phyloP scores from a whole-genome alignment of 2,113 vertebrate genomes.

The Plecturocebus donacophilus region DNA sequence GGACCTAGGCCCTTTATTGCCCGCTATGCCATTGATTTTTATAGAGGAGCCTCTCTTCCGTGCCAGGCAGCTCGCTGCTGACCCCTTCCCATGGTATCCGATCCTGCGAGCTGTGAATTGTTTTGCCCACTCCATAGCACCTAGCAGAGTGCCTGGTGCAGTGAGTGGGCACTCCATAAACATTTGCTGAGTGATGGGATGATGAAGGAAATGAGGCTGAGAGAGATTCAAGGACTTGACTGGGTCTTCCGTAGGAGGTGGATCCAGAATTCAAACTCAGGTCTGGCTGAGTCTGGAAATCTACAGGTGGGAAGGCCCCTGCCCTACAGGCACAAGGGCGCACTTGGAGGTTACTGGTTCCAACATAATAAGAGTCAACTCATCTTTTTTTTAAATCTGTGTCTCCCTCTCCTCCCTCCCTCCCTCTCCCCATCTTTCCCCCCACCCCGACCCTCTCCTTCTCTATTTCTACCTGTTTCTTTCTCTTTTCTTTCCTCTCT shows the following conservation, averaged over 20 bases:
- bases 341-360: neutral
- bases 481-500: neutral
- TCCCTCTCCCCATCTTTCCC: too few species aligned
- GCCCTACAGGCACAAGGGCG: neutral
- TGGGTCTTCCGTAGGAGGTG: neutral
- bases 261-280: neutral
- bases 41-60: neutral
- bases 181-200: too few species aligned
- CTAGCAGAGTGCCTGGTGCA: neutral
- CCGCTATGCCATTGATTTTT: neutral
- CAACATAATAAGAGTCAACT: neutral
- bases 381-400: neutral
- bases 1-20: rapidly evolving
- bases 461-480: neutral
- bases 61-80: neutral
- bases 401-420: rapidly evolving
- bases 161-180: neutral
- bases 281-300: neutral
- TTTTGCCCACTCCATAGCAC: neutral
- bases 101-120: neutral
- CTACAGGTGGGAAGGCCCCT: neutral
- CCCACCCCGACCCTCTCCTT: rapidly evolving
- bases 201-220: neutral
- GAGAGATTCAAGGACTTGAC: neutral
- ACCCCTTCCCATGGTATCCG: neutral